Base-by-base conservation (phyloP, 2,888 invertebrate species). In the Alcis repandata region DNA sequence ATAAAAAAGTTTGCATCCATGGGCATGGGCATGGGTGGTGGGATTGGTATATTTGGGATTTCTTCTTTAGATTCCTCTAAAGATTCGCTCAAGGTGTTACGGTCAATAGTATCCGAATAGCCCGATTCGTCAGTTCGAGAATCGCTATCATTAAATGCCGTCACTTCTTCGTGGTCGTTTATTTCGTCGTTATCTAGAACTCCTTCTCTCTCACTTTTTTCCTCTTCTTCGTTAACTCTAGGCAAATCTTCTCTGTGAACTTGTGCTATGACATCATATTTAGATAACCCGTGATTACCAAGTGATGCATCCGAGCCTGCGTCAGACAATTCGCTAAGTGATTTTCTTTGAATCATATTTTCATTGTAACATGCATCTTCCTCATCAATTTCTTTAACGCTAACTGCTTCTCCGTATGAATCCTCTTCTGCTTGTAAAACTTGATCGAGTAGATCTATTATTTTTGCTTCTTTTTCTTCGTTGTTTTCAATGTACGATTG, bases 251-350 rank as follows among this genome's bases (percentile, higher is more conserved):
- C 94, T 81, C 94, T 90, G 74, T 95, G 95, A 13, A 95, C 94
- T 85, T 94, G 92, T 64, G 91, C 95, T 75, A 94, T 89, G 22
- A 94, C 94, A 84, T 94, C 94, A 80, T 94, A 94, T 85, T 94
- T 92, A 74, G 93, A 90, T 87, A 91, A 86, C 45, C 80, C 88
- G 76, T 87, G 89, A 85, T 81, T 88, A 84, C 88, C 85, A 71
- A 88, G 75, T 52, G 93, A 92, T 80, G 87, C 90, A 56, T 92
- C 91, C 41, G 92, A 93, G 19, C 87, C 92, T 17, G 91, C 90
- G 74, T 91, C 92, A 59, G 92, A 92, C 58, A 92, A 69, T 64
- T 92, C 90, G 71, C 91, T 87, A 11, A 90, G 73, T 11, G 92
- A 91, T 70, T 90, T 88, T 69, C 89, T 86, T 45, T 91, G 90